phyloP scores from a whole-genome alignment of 2,888 invertebrate genomes.

The Onchidella celtica region DNA sequence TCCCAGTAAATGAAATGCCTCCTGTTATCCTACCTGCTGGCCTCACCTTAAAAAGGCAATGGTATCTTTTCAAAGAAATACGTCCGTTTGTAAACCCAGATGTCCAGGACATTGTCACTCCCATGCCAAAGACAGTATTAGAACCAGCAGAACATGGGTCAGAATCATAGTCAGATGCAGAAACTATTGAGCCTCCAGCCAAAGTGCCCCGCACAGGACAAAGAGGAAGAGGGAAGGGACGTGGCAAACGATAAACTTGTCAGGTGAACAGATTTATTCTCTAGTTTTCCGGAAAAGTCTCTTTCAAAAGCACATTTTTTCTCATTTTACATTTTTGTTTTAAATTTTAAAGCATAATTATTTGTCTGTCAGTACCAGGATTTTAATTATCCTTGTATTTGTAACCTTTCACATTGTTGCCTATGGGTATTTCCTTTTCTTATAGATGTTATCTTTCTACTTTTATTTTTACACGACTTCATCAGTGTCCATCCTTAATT shows the following conservation, averaged over 20 bases:
- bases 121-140: background rate
- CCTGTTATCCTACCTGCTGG: constrained; percentile 4
- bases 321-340: too few species aligned
- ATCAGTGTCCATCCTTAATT: too few species aligned
- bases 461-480: too few species aligned
- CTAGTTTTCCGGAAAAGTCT: too few species aligned
- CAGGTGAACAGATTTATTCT: background rate
- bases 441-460: background rate
- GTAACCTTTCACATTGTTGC: background rate
- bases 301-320: too few species aligned
- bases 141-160: background rate
- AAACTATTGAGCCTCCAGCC: background rate
- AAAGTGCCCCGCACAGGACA: background rate
- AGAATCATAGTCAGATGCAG: background rate
- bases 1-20: background rate
- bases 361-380: too few species aligned
- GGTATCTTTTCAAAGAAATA: constrained; percentile 25
- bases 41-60: background rate
- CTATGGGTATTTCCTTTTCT: background rate
- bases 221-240: background rate
- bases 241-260: background rate
- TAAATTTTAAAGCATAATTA: too few species aligned
- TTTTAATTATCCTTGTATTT: background rate
- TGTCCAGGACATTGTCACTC: background rate
- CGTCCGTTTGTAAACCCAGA: background rate